phyloP scores from a whole-genome alignment of 2,888 invertebrate species.

The Polymixis flavicincta region DNA sequence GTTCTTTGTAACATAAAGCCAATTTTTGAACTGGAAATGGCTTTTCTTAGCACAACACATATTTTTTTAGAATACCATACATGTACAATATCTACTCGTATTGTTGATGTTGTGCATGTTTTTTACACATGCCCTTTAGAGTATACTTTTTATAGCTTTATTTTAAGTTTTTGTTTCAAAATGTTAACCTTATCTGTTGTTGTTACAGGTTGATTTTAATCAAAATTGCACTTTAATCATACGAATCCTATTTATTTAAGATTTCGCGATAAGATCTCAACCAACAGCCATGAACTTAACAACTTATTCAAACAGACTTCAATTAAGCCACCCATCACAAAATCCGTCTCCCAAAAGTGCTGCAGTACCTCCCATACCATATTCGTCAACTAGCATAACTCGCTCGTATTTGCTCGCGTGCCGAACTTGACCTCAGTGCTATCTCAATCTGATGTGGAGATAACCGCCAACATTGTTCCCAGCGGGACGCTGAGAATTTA shows the following conservation, averaged over 20 bases:
- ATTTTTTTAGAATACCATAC: neutral
- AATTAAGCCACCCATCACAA: conserved; percentile 57
- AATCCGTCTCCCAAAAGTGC: conserved; percentile 61
- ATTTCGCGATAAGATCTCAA: conserved; percentile 22
- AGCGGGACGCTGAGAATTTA: conserved; percentile 80
- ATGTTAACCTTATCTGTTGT: neutral
- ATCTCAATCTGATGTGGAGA: conserved; percentile 87
- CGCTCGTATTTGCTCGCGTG: conserved; percentile 81
- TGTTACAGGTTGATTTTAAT: neutral
- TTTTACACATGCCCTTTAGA: neutral
- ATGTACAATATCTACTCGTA: too few species aligned
- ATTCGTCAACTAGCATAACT: conserved; percentile 76
- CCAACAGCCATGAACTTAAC: conserved; percentile 35
- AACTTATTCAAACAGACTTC: conserved; percentile 36
- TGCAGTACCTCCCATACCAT: conserved; percentile 72
- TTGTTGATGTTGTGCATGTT: neutral
- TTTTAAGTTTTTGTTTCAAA: neutral
- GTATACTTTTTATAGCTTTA: neutral
- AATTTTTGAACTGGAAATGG: conserved; percentile 21
- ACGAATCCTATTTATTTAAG: neutral
- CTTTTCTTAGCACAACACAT: neutral
- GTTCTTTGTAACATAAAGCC: conserved; percentile 37
- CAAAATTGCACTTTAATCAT: neutral
- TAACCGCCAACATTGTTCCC: conserved; percentile 87
- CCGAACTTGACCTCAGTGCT: conserved; percentile 85